Percentiles rank a stretch among this genome's conserved stretches.
These are phyloP conservation scores for Dipodomys stephensi DNA, from an alignment of 2,113 vertebrate genomes.

Conservation along the genomic window DNA sequence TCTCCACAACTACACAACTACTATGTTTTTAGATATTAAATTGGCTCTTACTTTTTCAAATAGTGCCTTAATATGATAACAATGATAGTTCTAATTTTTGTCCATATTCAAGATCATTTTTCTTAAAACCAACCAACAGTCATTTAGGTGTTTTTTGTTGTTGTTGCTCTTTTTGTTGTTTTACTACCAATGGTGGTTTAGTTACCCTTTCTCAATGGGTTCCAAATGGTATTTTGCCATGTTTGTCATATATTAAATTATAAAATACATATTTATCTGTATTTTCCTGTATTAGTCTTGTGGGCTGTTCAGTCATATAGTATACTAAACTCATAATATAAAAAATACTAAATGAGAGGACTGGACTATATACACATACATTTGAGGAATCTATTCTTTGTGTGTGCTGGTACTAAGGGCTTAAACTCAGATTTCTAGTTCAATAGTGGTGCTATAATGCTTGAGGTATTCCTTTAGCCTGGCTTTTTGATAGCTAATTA, in stretches of 20 bases:
- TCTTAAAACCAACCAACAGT: conserved; percentile 15
- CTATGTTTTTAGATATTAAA: conserved; percentile 6
- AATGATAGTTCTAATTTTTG: not conserved
- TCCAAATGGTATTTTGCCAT: not conserved
- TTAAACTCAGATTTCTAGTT: too few species aligned
- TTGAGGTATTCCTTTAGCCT: too few species aligned
- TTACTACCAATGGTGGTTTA: not conserved
- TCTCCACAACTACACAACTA: not conserved
- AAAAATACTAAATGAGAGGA: too few species aligned
- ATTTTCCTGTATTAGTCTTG: not conserved
- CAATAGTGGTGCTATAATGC: too few species aligned
- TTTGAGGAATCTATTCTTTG: too few species aligned
- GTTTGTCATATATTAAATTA: not conserved
- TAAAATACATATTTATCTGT: not conserved
- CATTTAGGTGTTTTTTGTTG: not conserved
- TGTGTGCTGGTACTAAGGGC: too few species aligned
- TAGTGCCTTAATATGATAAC: not conserved
- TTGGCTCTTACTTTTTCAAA: not conserved
- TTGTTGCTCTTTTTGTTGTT: not conserved
- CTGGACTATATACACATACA: too few species aligned
- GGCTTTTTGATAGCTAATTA: too few species aligned
- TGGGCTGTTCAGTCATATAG: not conserved
- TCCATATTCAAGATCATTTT: conserved; percentile 21
- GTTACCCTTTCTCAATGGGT: not conserved
- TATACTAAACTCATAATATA: too few species aligned